Evolutionary conservation across 2,888 invertebrate genomes (phyloP), one percentile per base, ranked within the genome.

Genomic region (Pandemis corylana): DNA sequence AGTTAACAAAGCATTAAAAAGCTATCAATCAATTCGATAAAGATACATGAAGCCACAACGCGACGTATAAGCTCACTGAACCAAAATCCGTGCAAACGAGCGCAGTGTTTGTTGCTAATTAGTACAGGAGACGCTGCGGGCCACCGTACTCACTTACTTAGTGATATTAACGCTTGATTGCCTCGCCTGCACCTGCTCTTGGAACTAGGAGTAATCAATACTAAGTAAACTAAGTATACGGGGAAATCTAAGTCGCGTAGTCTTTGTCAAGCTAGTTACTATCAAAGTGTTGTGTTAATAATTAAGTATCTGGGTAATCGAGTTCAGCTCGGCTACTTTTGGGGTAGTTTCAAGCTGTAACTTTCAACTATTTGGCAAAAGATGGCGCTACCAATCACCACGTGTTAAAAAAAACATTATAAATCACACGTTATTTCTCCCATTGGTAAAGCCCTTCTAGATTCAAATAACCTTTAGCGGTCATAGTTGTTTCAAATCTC

Each of bases 81-180:
- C 41, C 64, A 20, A 64, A 64, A 5, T 64, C 5, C 5, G 41
- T 44, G 46, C 20, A 44, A 44, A 64, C 46, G 44, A 44, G 64
- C 46, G 46, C 20, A 5, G 46, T 46, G 64, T 64, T 64, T 64
- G 64, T 64, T 64, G 64, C 64, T 46, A 64, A 64, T 64, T 64
- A 64, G 64, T 64, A 46, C 20, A 20, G 20, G 15, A 64, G 20
- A 42, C 41, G 64, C 41, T 64, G 64, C 64, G 46, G 64, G 42
- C 20, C 15, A 46, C 64, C 41, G 64, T 64, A 62, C 62, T 62
- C 62, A 46, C 64, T 46, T 64, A 46, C 64, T 46, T 44, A 46
- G 46, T 12, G 20, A 64, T 64, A 64, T 46, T 64, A 46, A 64
- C 64, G 46, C 20, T 64, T 64, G 44, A 64, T 64, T 64, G 64